Percentiles rank a stretch among this genome's conserved stretches.
Conservation (phyloP, 2,888 invertebrate genomes). For the Agriopis marginaria region DNA sequence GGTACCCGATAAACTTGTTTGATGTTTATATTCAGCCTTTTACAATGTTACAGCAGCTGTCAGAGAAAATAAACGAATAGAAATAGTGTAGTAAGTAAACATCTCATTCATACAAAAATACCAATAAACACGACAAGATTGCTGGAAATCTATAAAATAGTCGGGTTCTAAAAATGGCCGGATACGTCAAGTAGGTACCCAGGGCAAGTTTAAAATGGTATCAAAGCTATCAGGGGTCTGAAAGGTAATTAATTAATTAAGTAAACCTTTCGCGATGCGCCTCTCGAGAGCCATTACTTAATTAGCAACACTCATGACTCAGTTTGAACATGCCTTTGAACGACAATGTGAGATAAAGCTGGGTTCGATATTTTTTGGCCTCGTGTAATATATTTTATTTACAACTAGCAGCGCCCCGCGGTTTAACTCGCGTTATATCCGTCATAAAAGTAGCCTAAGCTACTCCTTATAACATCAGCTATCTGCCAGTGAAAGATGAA, state of each 20-base stretch:
- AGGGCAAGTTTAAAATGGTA: conserved; percentile 61
- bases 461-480: too few species aligned
- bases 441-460: too few species aligned
- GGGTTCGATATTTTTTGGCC: conserved; percentile 14
- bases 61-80: too few species aligned
- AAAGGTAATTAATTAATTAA: conserved; percentile 84
- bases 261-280: conserved; percentile 76
- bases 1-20: too few species aligned
- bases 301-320: conserved; percentile 63
- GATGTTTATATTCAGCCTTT: too few species aligned
- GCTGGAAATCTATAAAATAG: neutral
- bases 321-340: conserved; percentile 60
- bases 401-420: too few species aligned
- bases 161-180: neutral
- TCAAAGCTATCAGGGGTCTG: conserved; percentile 74
- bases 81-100: too few species aligned
- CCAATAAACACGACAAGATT: too few species aligned
- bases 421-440: too few species aligned
- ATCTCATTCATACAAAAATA: too few species aligned
- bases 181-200: neutral
- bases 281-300: conserved; percentile 81
- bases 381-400: neutral
- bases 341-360: conserved; percentile 27
- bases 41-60: too few species aligned
- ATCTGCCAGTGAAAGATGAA: too few species aligned